Base-by-base conservation (phyloP, 2,888 invertebrate species). In the Hirtodrosophila duncani region DNA sequence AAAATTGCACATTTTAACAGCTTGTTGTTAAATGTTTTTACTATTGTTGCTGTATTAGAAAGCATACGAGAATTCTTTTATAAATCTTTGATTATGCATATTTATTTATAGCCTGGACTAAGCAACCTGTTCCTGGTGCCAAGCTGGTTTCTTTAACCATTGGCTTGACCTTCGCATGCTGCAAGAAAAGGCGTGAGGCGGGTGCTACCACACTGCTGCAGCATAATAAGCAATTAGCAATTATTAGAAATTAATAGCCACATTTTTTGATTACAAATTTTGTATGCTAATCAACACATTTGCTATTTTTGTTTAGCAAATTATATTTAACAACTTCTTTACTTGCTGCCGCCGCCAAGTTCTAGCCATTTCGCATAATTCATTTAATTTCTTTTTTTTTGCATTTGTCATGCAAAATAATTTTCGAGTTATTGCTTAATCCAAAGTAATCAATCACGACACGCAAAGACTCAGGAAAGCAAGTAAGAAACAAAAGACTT, bases 381-480 rank as follows among this genome's bases (percentile, higher is more conserved):
- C 33, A 23, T 21, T 16, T 13, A 8, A 9, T 49, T 49, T 42
- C 27, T 33, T 16, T 3, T 11, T 16, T 63, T 55, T 24, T 45
- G 42, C 38, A 51, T n/a, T 52, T 69, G 77, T 77, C 72, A 72
- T 77, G 77, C 69, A 46, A 69, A 67, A 64, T 77, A 72, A 72
- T 77, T 72, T 45, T 51, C 24, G 41, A 45, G 46, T 60, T 45
- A 71, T 77, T 69, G 62, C 69, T 57, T 58, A 62, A 67, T 57
- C 48, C 62, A 50, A 36, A 44, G 69, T 50, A 67, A 74, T 74
- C 72, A 72, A 74, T 74, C 72, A 77, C 24, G 42, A 34, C 44
- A 23, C 24, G 26, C 31, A n/a, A n/a, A n/a, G 20, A 20, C 20
- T 6, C 41, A 9, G 30, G 39, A 33, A 46, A 34, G 37, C 55